Evolutionary conservation across 1,140 invertebrate genomes (phyloP).

Genomic region (Drosophila saltans): DNA sequence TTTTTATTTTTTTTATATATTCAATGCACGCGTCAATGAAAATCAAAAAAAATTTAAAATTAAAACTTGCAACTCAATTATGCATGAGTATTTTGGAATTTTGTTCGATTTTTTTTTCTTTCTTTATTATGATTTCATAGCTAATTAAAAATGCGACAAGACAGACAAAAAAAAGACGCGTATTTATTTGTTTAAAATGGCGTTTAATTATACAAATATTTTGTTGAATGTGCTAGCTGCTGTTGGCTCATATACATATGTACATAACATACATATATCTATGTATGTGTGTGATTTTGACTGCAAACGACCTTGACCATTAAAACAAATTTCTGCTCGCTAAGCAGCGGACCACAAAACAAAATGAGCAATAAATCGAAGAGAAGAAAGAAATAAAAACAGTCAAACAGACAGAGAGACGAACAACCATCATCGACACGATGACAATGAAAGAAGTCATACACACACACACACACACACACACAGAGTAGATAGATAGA

Average conservation of each 20-base stretch:
- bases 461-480: constrained; percentile 17
- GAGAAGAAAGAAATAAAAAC: constrained; percentile 57
- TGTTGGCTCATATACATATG: constrained; percentile 26
- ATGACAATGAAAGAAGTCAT: constrained; percentile 37
- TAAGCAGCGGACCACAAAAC: constrained; percentile 60
- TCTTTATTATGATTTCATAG: constrained; percentile 71
- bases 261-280: constrained; percentile 7
- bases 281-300: constrained; percentile 53
- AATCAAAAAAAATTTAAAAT: constrained; percentile 10
- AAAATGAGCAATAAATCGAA: constrained; percentile 77
- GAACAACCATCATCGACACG: background rate
- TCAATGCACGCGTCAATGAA: constrained; percentile 55
- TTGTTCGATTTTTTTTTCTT: constrained; percentile 43
- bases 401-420: constrained; percentile 1
- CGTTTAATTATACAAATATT: constrained; percentile 78
- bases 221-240: constrained; percentile 39
- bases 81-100: constrained; percentile 63
- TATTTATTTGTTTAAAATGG: constrained; percentile 75
- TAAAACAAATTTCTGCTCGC: constrained; percentile 65
- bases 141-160: constrained; percentile 75
- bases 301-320: constrained; percentile 80
- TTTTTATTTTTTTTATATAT: constrained; percentile 15
- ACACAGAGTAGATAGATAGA: constrained; percentile 20
- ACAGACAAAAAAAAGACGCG: constrained; percentile 42
- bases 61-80: constrained; percentile 66